Base-by-base conservation (phyloP, 2,797 vertebrate species). In the Emydoidea blandingii region DNA sequence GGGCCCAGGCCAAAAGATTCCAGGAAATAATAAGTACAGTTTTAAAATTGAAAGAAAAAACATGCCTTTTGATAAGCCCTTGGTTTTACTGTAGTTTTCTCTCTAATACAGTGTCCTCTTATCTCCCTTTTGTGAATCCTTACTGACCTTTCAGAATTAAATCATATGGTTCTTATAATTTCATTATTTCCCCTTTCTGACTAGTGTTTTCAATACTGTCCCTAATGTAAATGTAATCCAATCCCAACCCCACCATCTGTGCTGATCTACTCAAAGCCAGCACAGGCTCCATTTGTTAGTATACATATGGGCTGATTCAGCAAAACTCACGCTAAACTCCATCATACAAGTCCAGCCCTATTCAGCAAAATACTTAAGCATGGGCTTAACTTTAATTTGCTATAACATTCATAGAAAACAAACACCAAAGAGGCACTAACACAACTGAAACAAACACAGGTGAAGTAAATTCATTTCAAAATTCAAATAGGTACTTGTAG, bases 21-120 rank as follows among this genome's bases (percentile, higher is more conserved):
- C 65, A 87, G 34, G 57, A 93, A 91, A 91, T 56, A n/a, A 86
- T 3, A 89, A 78, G n/a, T 10, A 78, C 8, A n/a, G 81, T 86
- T 84, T 27, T 84, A 86, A 84, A 72, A 49, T 25, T 19, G 44
- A 49, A 89, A 3, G 21, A 83, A 37, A 31, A 57, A 89, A 50
- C 5, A 3, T 79, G 59, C 15, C 15, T 49, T 78, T 78, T 78
- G 14, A 29, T 49, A 49, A 78, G 25, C 12, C 8, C 2, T 57
- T 19, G 44, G 5, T 62, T 91, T 88, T 84, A 62, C 37, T 52
- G 11, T 5, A 29, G 8, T 90, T 83, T 81, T 79, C 50, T 56
- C 18, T 80, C 25, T 41, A 80, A 10, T 27, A 44, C 3, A 74
- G 2, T 72, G 89, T 91, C 29, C 19, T 83, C 86, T 81, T 65